Evolutionary conservation across 2,113 vertebrate species (phyloP).

Genomic region (Tragelaphus imberbis): DNA sequence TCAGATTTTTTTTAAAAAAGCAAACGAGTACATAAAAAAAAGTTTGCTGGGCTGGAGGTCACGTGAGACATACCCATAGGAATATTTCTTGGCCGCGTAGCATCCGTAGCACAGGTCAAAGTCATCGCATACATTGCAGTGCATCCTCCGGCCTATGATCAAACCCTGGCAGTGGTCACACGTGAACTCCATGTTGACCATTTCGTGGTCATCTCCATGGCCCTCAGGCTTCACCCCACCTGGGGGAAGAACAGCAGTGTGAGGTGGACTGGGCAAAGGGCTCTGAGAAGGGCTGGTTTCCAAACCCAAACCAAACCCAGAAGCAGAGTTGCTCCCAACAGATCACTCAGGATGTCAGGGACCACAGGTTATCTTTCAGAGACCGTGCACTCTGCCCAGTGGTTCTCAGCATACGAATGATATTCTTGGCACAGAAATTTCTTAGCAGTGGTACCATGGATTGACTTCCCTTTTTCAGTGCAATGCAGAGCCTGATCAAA

Average conservation of each 20-base stretch:
- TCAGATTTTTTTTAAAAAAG: background rate
- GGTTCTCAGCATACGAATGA: background rate
- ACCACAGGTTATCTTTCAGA: background rate
- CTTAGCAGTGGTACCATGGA: background rate
- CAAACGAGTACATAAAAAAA: background rate
- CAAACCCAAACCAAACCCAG: background rate
- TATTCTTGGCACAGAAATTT: background rate
- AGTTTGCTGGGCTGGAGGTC: background rate
- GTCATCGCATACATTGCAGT: slow-evolving; percentile 96
- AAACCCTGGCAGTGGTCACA: slow-evolving; percentile 97
- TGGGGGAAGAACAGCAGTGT: slow-evolving; percentile 56
- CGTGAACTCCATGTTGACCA: slow-evolving; percentile 98
- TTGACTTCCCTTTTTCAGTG: background rate
- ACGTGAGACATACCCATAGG: slow-evolving; percentile 86
- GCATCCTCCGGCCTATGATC: slow-evolving; percentile 95
- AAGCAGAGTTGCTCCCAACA: background rate
- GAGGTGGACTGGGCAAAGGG: background rate
- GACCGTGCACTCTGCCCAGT: background rate
- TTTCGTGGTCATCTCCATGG: slow-evolving; percentile 96
- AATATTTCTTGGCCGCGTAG: slow-evolving; percentile 94
- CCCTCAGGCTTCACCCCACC: slow-evolving; percentile 97
- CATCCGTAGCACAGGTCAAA: slow-evolving; percentile 98
- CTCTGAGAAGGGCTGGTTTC: background rate
- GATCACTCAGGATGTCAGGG: background rate
- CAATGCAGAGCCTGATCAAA: background rate